Percentiles rank a stretch among this genome's conserved stretches.
phyloP scores from a whole-genome alignment of 2,113 vertebrate genomes.

The Lepidiolamprologus cunningtoni region DNA sequence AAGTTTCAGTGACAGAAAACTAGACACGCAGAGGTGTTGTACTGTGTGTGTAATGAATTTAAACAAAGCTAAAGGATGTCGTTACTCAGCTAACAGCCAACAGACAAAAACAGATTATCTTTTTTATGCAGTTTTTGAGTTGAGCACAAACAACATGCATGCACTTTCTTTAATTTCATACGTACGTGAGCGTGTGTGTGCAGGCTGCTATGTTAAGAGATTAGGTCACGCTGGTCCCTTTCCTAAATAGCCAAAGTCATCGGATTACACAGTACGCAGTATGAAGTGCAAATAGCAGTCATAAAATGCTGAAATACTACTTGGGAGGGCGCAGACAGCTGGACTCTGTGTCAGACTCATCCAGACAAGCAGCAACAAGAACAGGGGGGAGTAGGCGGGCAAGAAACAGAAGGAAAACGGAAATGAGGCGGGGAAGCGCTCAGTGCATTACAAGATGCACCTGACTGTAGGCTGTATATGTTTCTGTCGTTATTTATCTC shows the following conservation, averaged over 20 bases:
- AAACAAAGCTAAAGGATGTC: not conserved
- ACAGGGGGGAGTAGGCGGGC: not conserved
- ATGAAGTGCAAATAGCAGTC: constrained; percentile 72
- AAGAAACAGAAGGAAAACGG: constrained; percentile 28
- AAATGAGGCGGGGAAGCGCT: constrained; percentile 25
- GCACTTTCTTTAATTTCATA: not conserved
- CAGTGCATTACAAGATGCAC: constrained; percentile 49
- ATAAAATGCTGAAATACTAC: constrained; percentile 70
- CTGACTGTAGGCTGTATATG: constrained; percentile 23
- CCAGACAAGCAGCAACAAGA: constrained; percentile 61
- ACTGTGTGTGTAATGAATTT: not conserved
- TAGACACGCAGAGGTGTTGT: not conserved
- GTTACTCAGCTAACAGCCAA: not conserved
- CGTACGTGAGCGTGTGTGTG: not conserved
- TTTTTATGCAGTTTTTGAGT: not conserved
- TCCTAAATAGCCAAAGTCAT: constrained; percentile 66
- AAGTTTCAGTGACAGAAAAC: not conserved
- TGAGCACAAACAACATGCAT: not conserved
- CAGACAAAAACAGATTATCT: not conserved
- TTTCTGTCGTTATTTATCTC: not conserved
- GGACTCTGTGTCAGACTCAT: constrained; percentile 62
- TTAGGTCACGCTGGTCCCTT: constrained; percentile 54
- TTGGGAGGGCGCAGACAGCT: constrained; percentile 72
- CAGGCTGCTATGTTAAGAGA: constrained; percentile 27
- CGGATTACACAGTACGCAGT: constrained; percentile 66